A percentile compares a stretch with the other conserved stretches of the same genome.
Conservation (phyloP, 2,797 vertebrate genomes). For the Macroramphosus scolopax region DNA sequence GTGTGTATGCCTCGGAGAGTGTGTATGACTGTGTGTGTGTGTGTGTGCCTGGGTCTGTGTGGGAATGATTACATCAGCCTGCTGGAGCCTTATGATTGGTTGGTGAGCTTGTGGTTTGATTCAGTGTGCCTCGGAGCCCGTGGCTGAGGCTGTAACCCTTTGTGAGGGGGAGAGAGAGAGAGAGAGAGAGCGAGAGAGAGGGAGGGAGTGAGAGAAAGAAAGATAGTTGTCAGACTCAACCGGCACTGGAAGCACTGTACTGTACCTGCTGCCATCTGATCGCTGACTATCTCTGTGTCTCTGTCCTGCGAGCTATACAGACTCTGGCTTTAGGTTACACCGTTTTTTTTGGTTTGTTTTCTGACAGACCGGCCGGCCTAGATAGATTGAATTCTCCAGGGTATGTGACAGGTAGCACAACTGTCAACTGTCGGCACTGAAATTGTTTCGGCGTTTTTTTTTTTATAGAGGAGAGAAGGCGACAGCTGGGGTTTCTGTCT, state of each 20-base stretch:
- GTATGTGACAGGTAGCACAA: constrained; percentile 60
- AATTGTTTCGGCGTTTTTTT: constrained; percentile 37
- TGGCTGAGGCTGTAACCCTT: constrained; percentile 85
- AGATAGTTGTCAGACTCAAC: constrained; percentile 80
- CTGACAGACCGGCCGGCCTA: constrained; percentile 24
- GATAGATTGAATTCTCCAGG: constrained; percentile 45
- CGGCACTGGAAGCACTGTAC: constrained; percentile 72
- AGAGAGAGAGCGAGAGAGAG: constrained; percentile 63
- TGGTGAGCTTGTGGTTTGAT: constrained; percentile 86
- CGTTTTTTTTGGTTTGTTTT: constrained; percentile 25
- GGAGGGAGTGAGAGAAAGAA: constrained; percentile 36
- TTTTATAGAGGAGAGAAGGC: constrained; percentile 38
- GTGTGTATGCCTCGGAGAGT: constrained; percentile 53
- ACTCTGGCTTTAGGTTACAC: constrained; percentile 41
- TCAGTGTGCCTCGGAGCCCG: constrained; percentile 85
- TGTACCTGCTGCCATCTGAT: constrained; percentile 77
- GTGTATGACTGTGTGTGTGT: constrained; percentile 39
- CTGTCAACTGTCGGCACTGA: constrained; percentile 42
- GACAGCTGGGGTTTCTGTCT: constrained; percentile 43
- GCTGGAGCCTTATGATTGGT: constrained; percentile 84
- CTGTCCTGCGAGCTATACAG: constrained; percentile 55
- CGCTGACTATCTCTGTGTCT: constrained; percentile 49
- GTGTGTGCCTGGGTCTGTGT: constrained; percentile 73
- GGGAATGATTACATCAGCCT: constrained; percentile 90
- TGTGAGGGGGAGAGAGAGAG: constrained; percentile 82